Base-by-base conservation (phyloP, 2,113 vertebrate species). In the Melanostigma gelatinosum region DNA sequence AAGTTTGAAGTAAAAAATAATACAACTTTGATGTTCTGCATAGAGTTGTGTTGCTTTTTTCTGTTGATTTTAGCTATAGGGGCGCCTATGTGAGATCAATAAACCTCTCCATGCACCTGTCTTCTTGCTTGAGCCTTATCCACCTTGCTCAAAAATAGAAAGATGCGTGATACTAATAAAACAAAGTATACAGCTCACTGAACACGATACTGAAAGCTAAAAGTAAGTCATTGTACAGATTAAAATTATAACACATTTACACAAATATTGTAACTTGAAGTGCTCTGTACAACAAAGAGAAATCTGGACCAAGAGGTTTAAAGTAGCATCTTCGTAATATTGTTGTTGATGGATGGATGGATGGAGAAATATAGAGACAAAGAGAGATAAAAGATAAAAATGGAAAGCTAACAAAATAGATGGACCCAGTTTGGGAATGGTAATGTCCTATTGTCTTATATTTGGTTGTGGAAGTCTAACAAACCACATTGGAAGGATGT, bases 391-490 rank as follows among this genome's bases (percentile, higher is more conserved):
- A 62, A 29, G 42, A 69, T 9, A 55, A 36, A 62, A n/a, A 22
- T 48, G 42, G 50, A 66, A 70, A 82, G 42, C 48, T 40, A 44
- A 55, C 46, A 74, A 29, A 55, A 71, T 22, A 48, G 69, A 79
- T 70, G 24, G 29, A 20, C 72, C 54, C 48, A 69, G 62, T 80
- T 73, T 78, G n/a, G 46, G 54, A 71, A 24, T 32, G 15, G 29
- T 15, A 60, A 65, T 55, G 64, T 73, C 50, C 72, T 67, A 38
- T 77, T 72, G 67, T 82, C 52, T 63, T 63, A 63, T 46, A 54
- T 73, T 54, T 73, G 29, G 42, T 68, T 79, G 40, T 58, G 72
- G 83, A 79, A 67, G 57, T 78, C 44, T 46, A 81, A 55, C 36
- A 72, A 40, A 27, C 32, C 75, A 52, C 80, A 66, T 24, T 24